These are phyloP conservation scores for Peribatodes rhomboidaria DNA, from an alignment of 2,888 invertebrate species.

Conservation along the genomic window DNA sequence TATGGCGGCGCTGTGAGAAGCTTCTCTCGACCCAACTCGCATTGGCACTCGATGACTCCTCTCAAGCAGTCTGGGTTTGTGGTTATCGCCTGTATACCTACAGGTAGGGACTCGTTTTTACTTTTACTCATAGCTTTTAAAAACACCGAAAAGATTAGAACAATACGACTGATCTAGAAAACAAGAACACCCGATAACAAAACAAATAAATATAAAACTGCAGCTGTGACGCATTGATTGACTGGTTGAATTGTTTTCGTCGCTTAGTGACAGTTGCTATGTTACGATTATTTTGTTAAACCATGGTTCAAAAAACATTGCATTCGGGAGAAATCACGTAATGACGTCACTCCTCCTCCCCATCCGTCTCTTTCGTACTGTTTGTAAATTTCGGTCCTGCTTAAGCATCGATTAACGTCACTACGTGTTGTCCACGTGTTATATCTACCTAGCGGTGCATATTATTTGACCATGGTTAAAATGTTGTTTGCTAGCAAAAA, in stretches of 20 bases:
- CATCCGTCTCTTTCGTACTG: too few species aligned
- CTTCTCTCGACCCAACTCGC: constrained; percentile 80
- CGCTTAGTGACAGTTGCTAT: constrained; percentile 63
- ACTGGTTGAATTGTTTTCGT: constrained; percentile 51
- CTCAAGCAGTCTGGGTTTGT: constrained; percentile 62
- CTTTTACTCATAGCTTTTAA: constrained; percentile 53
- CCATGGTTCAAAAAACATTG: too few species aligned
- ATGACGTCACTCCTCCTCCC: too few species aligned
- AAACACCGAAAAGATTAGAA: constrained; percentile 15
- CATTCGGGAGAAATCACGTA: too few species aligned
- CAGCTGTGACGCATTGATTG: constrained; percentile 38
- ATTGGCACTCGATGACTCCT: constrained; percentile 72
- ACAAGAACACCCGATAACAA: constrained; percentile 19
- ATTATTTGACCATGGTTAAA: too few species aligned
- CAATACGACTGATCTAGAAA: background rate
- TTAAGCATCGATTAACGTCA: too few species aligned
- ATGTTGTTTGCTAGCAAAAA: background rate
- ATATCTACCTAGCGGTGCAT: too few species aligned
- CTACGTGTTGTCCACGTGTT: too few species aligned
- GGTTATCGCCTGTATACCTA: constrained; percentile 57
- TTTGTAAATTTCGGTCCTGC: too few species aligned
- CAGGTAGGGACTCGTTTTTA: constrained; percentile 45
- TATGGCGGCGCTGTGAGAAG: constrained; percentile 78
- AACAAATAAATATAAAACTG: constrained; percentile 43
- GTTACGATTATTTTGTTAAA: constrained; percentile 35